A percentile compares a stretch with the other conserved stretches of the same genome.
These are phyloP conservation scores for Drosophila anomelani DNA, from an alignment of 2,888 invertebrate genomes.

Conservation along the genomic window DNA sequence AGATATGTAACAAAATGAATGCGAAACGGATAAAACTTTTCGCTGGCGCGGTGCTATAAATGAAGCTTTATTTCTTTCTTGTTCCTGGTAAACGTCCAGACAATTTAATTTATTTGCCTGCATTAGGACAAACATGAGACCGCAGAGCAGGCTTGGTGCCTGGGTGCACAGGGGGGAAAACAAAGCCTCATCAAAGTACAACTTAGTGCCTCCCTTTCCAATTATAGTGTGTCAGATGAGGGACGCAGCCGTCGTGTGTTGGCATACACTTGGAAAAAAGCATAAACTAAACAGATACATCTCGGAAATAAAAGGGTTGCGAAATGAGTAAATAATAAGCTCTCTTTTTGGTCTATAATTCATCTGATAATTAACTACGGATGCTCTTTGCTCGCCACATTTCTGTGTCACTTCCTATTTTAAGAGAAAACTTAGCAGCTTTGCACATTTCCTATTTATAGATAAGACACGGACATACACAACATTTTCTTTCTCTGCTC, in stretches of 20 bases:
- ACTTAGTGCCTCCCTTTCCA: conserved; percentile 10
- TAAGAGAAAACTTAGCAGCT: conserved; percentile 4
- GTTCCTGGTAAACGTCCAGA: conserved; percentile 34
- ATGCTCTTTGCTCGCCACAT: background rate
- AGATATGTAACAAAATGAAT: conserved; percentile 17
- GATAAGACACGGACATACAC: conserved; percentile 8
- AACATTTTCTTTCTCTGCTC: background rate
- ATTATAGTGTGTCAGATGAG: conserved; percentile 32
- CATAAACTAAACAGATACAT: background rate
- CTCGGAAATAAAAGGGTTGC: background rate
- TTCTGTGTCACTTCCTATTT: conserved; percentile 24
- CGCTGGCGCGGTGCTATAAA: conserved; percentile 22
- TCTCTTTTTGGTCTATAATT: background rate
- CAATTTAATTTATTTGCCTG: conserved; percentile 58
- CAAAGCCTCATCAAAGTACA: conserved; percentile 34
- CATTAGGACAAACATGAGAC: conserved; percentile 52
- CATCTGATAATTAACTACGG: background rate
- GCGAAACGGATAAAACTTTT: conserved; percentile 32
- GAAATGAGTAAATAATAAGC: background rate
- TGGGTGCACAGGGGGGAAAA: background rate
- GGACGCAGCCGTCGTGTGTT: conserved; percentile 14
- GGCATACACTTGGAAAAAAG: conserved; percentile 14
- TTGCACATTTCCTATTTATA: conserved; percentile 12
- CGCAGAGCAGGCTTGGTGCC: conserved; percentile 25
- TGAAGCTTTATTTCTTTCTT: conserved; percentile 30